Conservation (phyloP, 1,140 invertebrate species). For the Drosophila miranda region DNA sequence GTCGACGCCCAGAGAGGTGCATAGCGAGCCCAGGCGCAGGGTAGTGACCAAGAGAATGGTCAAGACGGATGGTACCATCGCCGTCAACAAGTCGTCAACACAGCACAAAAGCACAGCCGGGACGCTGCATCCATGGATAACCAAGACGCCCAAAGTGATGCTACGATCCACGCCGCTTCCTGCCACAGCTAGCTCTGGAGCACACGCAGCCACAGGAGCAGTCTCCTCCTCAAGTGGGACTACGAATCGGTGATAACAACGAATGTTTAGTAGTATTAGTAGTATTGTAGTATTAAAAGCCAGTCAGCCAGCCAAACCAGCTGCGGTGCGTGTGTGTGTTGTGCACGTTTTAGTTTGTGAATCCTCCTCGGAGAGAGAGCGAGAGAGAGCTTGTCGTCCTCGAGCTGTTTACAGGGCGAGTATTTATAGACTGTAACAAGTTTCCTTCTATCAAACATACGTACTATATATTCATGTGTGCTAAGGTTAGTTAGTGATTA, state of each 20-base stretch:
- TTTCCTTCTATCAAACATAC: conserved; percentile 59
- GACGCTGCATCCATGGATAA: conserved; percentile 65
- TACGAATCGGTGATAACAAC: conserved; percentile 24
- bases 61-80: conserved; percentile 25
- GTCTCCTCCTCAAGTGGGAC: conserved; percentile 19
- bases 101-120: too few relatives aligned
- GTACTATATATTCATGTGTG: conserved; percentile 38
- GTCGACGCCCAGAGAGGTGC: conserved; percentile 20
- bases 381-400: neutral
- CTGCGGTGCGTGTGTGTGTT: conserved; percentile 18
- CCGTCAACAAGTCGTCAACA: conserved; percentile 16
- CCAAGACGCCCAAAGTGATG: conserved; percentile 62
- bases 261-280: too few relatives aligned
- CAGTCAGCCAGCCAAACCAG: conserved; percentile 4
- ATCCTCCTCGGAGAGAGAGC: neutral
- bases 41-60: conserved; percentile 3
- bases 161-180: conserved; percentile 40
- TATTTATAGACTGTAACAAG: conserved; percentile 79
- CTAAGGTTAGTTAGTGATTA: conserved; percentile 43
- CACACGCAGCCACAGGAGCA: conserved; percentile 4
- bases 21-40: conserved; percentile 19
- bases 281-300: too few relatives aligned
- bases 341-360: conserved; percentile 56
- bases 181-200: neutral
- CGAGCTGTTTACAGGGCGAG: conserved; percentile 43